phyloP scores from a whole-genome alignment of 2,113 vertebrate species.

The Copsychus sechellarum region DNA sequence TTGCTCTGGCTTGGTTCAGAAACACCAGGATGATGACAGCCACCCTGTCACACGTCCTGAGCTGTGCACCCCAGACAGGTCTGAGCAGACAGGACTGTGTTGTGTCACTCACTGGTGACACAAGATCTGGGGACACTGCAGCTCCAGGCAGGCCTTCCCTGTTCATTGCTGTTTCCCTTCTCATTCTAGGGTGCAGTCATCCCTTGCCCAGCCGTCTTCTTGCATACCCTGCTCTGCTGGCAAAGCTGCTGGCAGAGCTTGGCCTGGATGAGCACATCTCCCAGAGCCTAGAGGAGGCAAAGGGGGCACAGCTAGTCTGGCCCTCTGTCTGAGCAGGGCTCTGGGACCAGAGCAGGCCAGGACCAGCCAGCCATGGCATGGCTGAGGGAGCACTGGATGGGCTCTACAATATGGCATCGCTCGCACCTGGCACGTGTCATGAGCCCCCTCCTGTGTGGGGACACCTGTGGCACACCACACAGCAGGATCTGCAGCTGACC shows the following conservation, averaged over 20 bases:
- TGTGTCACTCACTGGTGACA: not conserved
- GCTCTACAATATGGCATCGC: rapidly evolving
- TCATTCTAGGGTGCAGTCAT: not conserved
- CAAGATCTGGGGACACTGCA: not conserved
- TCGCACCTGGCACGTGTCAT: rapidly evolving
- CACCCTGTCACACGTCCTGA: not conserved
- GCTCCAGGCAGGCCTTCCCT: not conserved
- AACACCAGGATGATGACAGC: rapidly evolving
- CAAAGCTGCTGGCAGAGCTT: not conserved
- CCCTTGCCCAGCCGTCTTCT: not conserved
- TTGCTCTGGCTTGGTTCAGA: not conserved
- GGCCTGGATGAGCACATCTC: not conserved
- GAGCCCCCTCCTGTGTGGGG: not conserved
- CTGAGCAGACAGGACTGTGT: not conserved
- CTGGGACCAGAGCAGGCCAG: not conserved
- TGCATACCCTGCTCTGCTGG: not conserved
- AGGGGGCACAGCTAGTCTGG: not conserved
- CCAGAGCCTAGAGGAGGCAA: not conserved
- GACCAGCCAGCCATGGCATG: not conserved
- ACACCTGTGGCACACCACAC: rapidly evolving
- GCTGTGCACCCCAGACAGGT: rapidly evolving
- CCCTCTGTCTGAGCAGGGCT: not conserved
- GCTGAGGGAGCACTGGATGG: not conserved
- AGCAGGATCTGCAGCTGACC: not conserved
- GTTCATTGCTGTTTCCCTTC: not conserved